These are phyloP conservation scores for Epirrhoe tristata DNA, from an alignment of 2,888 invertebrate species.

Conservation along the genomic window DNA sequence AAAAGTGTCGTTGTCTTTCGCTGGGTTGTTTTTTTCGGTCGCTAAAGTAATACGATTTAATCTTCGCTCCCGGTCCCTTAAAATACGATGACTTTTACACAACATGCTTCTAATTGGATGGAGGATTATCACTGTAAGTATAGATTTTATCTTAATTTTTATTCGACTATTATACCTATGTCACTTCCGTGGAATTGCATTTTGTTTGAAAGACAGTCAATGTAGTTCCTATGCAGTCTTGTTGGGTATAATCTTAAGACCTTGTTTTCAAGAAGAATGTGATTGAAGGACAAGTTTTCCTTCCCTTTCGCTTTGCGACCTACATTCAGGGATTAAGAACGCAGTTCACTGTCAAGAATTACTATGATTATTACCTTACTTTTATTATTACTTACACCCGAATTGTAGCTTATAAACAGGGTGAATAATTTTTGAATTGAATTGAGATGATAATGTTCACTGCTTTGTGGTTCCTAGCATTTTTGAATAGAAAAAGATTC, in stretches of 20 bases:
- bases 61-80: background rate
- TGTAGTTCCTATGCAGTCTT: background rate
- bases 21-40: too few species aligned
- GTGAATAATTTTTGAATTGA: background rate
- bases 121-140: too few species aligned
- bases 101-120: too few species aligned
- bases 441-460: background rate
- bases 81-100: too few species aligned
- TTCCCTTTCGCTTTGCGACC: slow-evolving; percentile 19
- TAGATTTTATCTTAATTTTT: too few species aligned
- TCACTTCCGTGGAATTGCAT: slow-evolving; percentile 1
- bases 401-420: background rate
- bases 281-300: slow-evolving; percentile 22
- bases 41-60: too few species aligned
- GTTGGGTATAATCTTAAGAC: background rate
- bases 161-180: too few species aligned
- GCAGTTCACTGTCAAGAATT: slow-evolving; percentile 16
- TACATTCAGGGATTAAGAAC: slow-evolving; percentile 15
- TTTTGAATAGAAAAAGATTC: too few species aligned
- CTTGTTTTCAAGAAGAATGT: background rate
- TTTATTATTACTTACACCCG: background rate
- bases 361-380: slow-evolving; percentile 13
- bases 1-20: too few species aligned
- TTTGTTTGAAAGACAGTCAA: slow-evolving; percentile 10
- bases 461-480: background rate